phyloP scores from a whole-genome alignment of 2,113 vertebrate genomes.

The Scortum barcoo region DNA sequence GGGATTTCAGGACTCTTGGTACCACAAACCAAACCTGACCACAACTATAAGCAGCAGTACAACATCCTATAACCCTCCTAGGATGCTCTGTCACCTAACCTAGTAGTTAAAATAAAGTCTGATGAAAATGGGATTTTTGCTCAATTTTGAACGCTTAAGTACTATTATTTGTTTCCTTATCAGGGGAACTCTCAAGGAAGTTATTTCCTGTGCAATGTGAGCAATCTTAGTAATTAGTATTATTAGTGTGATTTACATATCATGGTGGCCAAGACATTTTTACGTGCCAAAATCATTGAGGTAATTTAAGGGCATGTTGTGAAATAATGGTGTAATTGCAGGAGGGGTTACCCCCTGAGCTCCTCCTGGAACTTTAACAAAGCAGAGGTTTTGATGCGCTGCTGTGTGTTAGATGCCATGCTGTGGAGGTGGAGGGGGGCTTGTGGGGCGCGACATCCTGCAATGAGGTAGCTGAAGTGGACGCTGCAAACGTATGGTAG shows the following conservation, averaged over 20 bases:
- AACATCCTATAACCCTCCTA: background rate
- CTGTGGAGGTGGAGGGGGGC: too few species aligned
- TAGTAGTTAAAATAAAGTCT: slow-evolving; percentile 1
- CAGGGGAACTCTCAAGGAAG: background rate
- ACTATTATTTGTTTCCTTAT: background rate
- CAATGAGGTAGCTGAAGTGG: background rate
- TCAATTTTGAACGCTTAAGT: background rate
- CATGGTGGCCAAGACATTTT: slow-evolving; percentile 33
- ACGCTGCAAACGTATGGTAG: background rate
- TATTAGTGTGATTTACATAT: slow-evolving; percentile 41
- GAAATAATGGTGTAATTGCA: slow-evolving; percentile 48
- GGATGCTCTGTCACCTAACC: background rate
- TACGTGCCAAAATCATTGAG: slow-evolving; percentile 47
- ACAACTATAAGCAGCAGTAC: slow-evolving; percentile 4
- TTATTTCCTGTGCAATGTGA: background rate
- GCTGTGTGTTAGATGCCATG: slow-evolving; percentile 37
- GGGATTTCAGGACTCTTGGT: background rate
- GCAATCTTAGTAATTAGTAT: background rate
- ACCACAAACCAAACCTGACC: slow-evolving; percentile 16
- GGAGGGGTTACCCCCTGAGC: slow-evolving; percentile 41
- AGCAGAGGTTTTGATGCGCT: slow-evolving; percentile 34
- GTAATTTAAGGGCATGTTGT: slow-evolving; percentile 58
- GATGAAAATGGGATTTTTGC: background rate
- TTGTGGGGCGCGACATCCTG: background rate
- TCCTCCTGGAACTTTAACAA: slow-evolving; percentile 47